A percentile compares a stretch with the other conserved stretches of the same genome.
Evolutionary conservation across 2,113 vertebrate genomes (phyloP).

Genomic region (Nycticryphes semicollaris): DNA sequence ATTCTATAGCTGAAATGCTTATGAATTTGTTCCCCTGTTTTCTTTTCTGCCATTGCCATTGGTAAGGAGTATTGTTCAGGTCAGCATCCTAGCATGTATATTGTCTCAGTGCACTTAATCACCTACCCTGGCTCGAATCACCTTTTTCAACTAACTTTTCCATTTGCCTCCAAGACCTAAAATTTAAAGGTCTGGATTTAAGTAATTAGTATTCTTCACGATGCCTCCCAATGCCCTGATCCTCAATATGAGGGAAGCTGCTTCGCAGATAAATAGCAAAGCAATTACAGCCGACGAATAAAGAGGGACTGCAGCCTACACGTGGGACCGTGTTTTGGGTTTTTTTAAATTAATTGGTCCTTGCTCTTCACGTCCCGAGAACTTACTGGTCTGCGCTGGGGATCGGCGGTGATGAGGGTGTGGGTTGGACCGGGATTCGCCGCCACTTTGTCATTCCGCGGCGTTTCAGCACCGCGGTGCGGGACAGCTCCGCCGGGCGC

Average conservation of each 20-base stretch:
- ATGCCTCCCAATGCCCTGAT: background rate
- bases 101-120: background rate
- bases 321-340: background rate
- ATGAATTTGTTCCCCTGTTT: background rate
- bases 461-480: constrained; percentile 68
- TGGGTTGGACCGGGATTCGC: background rate
- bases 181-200: constrained; percentile 30
- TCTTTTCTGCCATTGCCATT: background rate
- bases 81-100: background rate
- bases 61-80: background rate
- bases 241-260: background rate
- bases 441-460: background rate
- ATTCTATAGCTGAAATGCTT: background rate
- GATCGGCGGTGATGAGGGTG: background rate
- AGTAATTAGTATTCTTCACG: constrained; percentile 9
- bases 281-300: constrained; percentile 28
- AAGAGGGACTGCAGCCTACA: background rate
- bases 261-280: background rate
- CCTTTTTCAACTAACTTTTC: constrained; percentile 12
- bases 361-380: background rate
- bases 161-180: background rate
- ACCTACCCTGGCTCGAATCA: background rate
- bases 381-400: background rate
- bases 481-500: constrained; percentile 66
- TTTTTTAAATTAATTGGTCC: background rate